Evolutionary conservation across 2,113 vertebrate genomes (phyloP), one percentile per base, ranked within the genome.

Genomic region (Theristicus caerulescens): DNA sequence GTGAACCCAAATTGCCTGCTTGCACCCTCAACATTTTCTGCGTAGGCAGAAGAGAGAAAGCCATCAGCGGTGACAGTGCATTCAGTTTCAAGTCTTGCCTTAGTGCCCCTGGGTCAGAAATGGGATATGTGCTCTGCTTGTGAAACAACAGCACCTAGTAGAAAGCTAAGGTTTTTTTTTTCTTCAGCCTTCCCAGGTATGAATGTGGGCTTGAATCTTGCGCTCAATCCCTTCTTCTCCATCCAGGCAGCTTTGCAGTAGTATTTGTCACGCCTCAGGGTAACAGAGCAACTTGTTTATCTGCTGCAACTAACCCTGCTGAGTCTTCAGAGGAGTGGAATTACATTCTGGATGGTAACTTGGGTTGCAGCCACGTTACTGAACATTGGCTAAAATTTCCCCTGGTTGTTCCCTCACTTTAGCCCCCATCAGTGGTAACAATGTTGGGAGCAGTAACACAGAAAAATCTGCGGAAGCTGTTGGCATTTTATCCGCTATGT

Each of bases 251-350:
- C 73, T 80, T 58, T 4, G 1, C 47, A 29, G 81, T 13, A 46
- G 91, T 54, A 62, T 77, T 90, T 87, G 86, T 95, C 94, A 94
- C 6, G 55, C 86, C 69, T 91, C 42, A 64, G 89, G 82, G 91
- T 94, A 95, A 90, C 58, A 77, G 70, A 96, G 66, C 0, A 1
- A 70, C 93, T 97, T 97, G 96, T 97, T 97, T 96, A 95, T 94
- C 89, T 95, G 81, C 80, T 79, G 91, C 82, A 80, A 27, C 11
- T 27, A 94, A 46, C 66, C 44, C 73, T 95, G 94, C 84, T 97
- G 91, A 97, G 81, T 93, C 93, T 92, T 84, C 81, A 46, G 77
- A 80, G 91, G 96, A 89, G 93, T 97, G 95, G 95, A 97, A 97
- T 97, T 97, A 97, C 96, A 95, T 82, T 90, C 92, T 93, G 76